Percentiles rank a stretch among this genome's conserved stretches.
These are phyloP conservation scores for Eidolon dupreanum DNA, from an alignment of 2,797 vertebrate genomes.

Conservation along the genomic window DNA sequence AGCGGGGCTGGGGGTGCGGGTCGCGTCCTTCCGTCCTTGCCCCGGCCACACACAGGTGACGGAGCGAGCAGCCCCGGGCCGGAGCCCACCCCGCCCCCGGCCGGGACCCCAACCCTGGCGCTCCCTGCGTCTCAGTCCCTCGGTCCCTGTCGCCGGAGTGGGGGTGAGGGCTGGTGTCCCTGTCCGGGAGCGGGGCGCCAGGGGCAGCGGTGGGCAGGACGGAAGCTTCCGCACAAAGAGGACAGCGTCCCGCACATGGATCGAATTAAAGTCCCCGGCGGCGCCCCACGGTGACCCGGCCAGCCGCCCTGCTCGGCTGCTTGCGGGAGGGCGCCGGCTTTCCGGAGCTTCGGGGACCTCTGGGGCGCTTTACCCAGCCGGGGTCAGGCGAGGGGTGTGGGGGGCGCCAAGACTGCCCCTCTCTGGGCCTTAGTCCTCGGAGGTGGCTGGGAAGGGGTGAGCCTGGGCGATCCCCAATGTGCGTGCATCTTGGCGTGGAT, in stretches of 20 bases:
- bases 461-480: not conserved
- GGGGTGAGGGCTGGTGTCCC: not conserved
- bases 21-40: slow-evolving; percentile 34
- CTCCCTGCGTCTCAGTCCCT: not conserved
- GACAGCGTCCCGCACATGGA: slow-evolving; percentile 81
- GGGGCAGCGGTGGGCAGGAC: not conserved
- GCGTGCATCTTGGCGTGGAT: not conserved
- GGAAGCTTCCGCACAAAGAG: slow-evolving; percentile 81
- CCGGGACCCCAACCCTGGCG: not conserved
- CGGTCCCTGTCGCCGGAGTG: not conserved
- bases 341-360: not conserved
- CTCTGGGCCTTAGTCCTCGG: not conserved
- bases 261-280: slow-evolving; percentile 72
- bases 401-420: not conserved
- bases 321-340: not conserved
- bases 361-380: not conserved
- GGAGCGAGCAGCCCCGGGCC: not conserved
- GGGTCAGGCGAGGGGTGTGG: not conserved
- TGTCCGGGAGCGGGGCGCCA: not conserved
- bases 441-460: not conserved
- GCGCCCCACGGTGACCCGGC: slow-evolving; percentile 51
- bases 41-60: not conserved
- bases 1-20: slow-evolving; percentile 54
- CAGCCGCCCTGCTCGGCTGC: not conserved
- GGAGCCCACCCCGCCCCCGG: not conserved